phyloP scores from a whole-genome alignment of 2,888 invertebrate species.

The Homarus gammarus region DNA sequence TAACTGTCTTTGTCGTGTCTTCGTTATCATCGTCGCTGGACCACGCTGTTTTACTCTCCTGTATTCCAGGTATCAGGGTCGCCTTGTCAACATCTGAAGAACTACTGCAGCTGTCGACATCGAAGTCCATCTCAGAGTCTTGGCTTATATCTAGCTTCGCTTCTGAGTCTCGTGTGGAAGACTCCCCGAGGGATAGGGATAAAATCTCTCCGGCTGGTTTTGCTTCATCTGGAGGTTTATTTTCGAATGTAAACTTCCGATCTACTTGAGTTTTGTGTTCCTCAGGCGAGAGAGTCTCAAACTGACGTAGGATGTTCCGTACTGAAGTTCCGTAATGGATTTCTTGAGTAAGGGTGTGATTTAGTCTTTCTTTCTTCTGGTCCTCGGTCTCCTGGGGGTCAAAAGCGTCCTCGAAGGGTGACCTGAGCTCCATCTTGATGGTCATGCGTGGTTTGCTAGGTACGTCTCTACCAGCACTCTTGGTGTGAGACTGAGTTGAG shows the following conservation, averaged over 20 bases:
- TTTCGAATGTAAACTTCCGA: not conserved
- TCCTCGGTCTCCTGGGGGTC: not conserved
- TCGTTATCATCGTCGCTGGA: conserved; percentile 15
- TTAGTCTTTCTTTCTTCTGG: not conserved
- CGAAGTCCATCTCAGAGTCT: no score
- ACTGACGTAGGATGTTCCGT: conserved; percentile 38
- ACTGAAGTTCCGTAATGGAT: conserved; percentile 22
- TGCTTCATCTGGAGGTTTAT: no score
- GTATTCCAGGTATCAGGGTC: no score
- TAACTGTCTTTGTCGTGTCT: not conserved
- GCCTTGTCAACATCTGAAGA: no score
- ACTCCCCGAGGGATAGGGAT: no score
- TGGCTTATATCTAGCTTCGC: no score
- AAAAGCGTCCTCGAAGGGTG: not conserved
- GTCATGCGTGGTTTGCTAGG: not conserved
- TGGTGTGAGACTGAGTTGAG: conserved; percentile 30
- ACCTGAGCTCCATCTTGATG: not conserved
- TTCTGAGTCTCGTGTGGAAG: no score
- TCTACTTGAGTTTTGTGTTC: not conserved
- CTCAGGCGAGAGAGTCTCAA: conserved; percentile 20
- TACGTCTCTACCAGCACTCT: conserved; percentile 18
- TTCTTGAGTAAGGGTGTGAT: no score
- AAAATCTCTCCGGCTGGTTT: no score
- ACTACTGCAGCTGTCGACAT: no score
- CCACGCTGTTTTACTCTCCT: no score